phyloP scores from a whole-genome alignment of 1,140 invertebrate genomes.

The Delia radicum region DNA sequence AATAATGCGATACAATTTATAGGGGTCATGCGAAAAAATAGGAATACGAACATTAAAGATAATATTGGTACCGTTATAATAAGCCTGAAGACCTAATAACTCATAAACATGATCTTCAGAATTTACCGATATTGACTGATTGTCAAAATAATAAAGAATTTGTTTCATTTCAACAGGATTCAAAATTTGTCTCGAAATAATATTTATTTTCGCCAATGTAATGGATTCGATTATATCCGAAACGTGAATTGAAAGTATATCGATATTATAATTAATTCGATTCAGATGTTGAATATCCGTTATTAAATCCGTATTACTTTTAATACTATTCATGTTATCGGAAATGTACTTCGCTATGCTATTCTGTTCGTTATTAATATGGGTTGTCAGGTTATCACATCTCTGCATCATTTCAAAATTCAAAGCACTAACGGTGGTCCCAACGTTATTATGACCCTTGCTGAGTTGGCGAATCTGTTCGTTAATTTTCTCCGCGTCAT shows the following conservation, averaged over 20 bases:
- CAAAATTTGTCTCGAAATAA: neutral
- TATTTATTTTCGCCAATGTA: neutral
- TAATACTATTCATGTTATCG: neutral
- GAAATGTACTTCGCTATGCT: neutral
- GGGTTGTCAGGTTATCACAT: slow-evolving; percentile 6
- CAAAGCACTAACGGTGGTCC: neutral
- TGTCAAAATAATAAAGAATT: neutral
- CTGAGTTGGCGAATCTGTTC: neutral
- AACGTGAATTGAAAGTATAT: neutral
- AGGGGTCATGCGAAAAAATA: neutral
- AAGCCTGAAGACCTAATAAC: slow-evolving; percentile 6
- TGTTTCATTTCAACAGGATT: neutral
- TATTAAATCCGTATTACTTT: neutral
- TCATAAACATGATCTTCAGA: slow-evolving; percentile 2
- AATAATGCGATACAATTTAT: slow-evolving; percentile 11
- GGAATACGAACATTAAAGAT: slow-evolving; percentile 22
- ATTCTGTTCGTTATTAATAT: slow-evolving; percentile 13
- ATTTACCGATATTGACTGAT: neutral
- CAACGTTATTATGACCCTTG: neutral
- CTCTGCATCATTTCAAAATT: slow-evolving; percentile 9
- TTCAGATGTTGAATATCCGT: slow-evolving; percentile 11
- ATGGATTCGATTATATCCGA: neutral
- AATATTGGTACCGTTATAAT: slow-evolving; percentile 22
- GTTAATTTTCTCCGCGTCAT: slow-evolving; percentile 7
- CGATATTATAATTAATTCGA: neutral